A percentile compares a stretch with the other conserved stretches of the same genome.
These are phyloP conservation scores for Manis pentadactyla DNA, from an alignment of 2,797 vertebrate genomes.

Conservation along the genomic window DNA sequence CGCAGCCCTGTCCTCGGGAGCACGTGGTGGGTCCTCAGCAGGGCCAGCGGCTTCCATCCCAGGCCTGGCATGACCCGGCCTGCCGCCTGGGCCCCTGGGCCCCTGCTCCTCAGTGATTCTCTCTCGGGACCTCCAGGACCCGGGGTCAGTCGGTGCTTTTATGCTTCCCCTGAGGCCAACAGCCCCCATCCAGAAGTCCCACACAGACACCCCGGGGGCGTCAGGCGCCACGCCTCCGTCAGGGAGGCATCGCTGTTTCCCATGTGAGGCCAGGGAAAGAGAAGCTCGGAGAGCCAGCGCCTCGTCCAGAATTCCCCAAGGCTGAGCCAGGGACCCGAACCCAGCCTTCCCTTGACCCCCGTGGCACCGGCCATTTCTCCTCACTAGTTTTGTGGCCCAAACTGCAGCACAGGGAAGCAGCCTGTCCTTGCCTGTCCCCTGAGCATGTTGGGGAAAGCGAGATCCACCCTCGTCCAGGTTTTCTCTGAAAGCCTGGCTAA, in stretches of 20 bases:
- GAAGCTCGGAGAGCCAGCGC: neutral
- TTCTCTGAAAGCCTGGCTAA: conserved; percentile 66
- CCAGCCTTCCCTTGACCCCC: neutral
- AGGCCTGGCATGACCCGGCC: fast-evolving
- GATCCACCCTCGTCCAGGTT: conserved; percentile 50
- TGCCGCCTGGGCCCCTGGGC: neutral
- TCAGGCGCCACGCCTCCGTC: neutral
- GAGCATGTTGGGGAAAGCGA: neutral
- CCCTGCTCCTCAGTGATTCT: neutral
- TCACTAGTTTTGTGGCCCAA: neutral
- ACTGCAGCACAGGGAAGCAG: neutral
- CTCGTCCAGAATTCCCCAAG: neutral
- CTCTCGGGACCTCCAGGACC: neutral
- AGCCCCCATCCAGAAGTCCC: neutral
- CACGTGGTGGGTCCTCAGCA: neutral
- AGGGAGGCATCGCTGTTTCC: neutral
- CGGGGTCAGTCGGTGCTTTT: fast-evolving
- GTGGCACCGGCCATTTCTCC: too few relatives aligned
- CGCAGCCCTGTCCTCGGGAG: neutral
- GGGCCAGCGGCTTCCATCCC: neutral
- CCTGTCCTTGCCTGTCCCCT: neutral
- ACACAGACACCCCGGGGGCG: neutral
- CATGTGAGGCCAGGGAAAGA: conserved; percentile 12
- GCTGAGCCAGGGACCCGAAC: neutral
- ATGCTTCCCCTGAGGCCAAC: neutral